Evolutionary conservation across 2,113 vertebrate species (phyloP).

Genomic region (Melanerpes aurifrons): DNA sequence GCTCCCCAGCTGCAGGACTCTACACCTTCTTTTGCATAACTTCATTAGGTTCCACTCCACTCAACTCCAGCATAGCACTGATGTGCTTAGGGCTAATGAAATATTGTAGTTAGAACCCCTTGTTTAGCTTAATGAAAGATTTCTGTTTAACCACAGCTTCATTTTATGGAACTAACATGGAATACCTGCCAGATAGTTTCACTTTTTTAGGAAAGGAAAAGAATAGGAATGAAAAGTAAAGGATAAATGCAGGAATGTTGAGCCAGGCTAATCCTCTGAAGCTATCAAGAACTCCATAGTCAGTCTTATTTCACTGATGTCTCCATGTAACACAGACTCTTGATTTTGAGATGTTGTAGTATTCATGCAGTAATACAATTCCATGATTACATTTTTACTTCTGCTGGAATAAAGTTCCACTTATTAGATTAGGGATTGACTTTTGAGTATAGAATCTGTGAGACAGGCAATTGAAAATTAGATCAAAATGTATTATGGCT

Average conservation of each 20-base stretch:
- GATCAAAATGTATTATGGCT: not conserved
- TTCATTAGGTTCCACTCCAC: too few relatives aligned
- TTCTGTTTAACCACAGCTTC: slow-evolving; percentile 50
- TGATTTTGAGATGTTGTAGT: not conserved
- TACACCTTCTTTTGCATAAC: too few relatives aligned
- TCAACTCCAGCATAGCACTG: too few relatives aligned
- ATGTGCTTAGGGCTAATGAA: slow-evolving; percentile 27
- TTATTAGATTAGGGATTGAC: not conserved
- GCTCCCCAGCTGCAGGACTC: too few relatives aligned
- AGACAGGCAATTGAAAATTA: not conserved
- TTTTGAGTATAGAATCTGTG: not conserved
- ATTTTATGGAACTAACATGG: not conserved
- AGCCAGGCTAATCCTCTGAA: slow-evolving; percentile 2
- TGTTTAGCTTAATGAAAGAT: slow-evolving; percentile 46
- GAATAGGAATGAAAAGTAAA: not conserved
- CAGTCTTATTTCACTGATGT: slow-evolving; percentile 13
- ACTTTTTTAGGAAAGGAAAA: not conserved
- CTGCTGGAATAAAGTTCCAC: not conserved
- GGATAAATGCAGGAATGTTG: not conserved
- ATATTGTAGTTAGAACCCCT: not conserved
- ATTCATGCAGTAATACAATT: not conserved
- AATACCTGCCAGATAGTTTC: not conserved
- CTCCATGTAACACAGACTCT: not conserved
- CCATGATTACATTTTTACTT: not conserved
- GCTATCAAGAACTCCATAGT: slow-evolving; percentile 28